Evolutionary conservation across 2,888 invertebrate genomes (phyloP).

Genomic region (Oegoconia quadripuncta): DNA sequence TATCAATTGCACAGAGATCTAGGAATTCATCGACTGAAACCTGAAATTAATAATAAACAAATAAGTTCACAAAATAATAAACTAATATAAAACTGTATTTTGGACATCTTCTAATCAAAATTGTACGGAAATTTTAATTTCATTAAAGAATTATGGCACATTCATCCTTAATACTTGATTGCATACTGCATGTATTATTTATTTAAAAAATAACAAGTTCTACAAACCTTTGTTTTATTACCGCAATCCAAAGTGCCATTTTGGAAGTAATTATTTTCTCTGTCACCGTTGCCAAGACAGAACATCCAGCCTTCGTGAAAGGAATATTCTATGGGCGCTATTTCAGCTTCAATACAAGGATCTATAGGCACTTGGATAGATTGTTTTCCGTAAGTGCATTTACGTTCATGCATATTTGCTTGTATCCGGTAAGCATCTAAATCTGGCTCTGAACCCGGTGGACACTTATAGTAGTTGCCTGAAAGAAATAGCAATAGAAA

Average conservation of each 20-base stretch:
- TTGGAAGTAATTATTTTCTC: constrained; percentile 66
- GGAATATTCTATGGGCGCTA: constrained; percentile 68
- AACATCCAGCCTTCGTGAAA: constrained; percentile 74
- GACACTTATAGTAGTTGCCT: constrained; percentile 67
- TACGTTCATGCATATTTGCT: constrained; percentile 68
- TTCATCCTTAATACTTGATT: too few relatives aligned
- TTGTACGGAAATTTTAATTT: too few relatives aligned
- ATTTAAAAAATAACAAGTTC: neutral
- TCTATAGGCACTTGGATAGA: constrained; percentile 54
- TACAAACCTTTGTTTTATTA: constrained; percentile 59
- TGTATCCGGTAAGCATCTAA: constrained; percentile 60
- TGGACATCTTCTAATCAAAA: too few relatives aligned
- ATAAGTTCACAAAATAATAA: too few relatives aligned
- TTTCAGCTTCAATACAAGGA: constrained; percentile 71
- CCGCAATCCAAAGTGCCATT: constrained; percentile 72
- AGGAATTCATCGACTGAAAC: constrained; percentile 53
- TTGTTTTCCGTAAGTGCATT: constrained; percentile 55
- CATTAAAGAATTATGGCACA: too few relatives aligned
- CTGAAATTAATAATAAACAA: constrained; percentile 34
- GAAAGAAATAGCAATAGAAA: constrained; percentile 8
- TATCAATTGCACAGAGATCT: constrained; percentile 60
- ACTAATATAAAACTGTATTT: too few relatives aligned
- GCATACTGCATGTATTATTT: neutral
- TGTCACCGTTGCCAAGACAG: constrained; percentile 67
- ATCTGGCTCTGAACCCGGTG: constrained; percentile 63